Base-by-base conservation (phyloP, 1,140 invertebrate genomes). In the Hypothenemus hampei region DNA sequence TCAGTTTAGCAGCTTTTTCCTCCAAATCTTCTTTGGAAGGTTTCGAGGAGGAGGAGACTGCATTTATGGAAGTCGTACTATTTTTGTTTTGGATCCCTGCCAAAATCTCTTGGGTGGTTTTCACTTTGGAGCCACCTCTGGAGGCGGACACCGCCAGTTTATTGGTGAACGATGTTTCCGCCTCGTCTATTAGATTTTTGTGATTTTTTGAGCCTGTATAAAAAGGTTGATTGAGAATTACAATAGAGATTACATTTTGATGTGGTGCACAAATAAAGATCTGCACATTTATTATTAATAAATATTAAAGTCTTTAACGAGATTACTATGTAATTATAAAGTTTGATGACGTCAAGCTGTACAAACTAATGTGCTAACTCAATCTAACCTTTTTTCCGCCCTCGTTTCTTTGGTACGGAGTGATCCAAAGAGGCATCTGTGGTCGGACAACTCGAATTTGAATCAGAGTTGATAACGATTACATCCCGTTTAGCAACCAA, bases 81-180 rank as follows among this genome's bases (percentile, higher is more conserved):
- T 77, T 79, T 43, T 81, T 75, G 50, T 82, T 84, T 68, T 87
- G 84, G 51, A 91, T 74, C 65, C 87, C 84, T 29, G 85, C 86
- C 45, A 91, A 77, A 15, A 92, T 68, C 68, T 92, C 85, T 63
- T 89, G 86, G 18, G 89, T 91, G 1, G 89, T 92, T 76, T 91
- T 91, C 1, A 91, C 78, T 75, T 89, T 82, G 55, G 83, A 80
- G 62, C 78, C 82, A 26, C 81, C 75, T 16, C 78, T 76, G 31
- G 81, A 77, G 57, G 79, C 78, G 29, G 81, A 77, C 59, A 79
- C 78, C 24, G 79, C 81, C 57, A 84, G 69, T 67, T 83, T 84
- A 61, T 81, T 80, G 59, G 81, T 82, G 23, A 84, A 71, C 0
- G 63, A 67, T 7, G 65, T 74, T 54, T 78, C 76, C 44, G 81